A percentile compares a stretch with the other conserved stretches of the same genome.
Evolutionary conservation across 2,888 invertebrate genomes (phyloP).

Genomic region (Andrena fulva): DNA sequence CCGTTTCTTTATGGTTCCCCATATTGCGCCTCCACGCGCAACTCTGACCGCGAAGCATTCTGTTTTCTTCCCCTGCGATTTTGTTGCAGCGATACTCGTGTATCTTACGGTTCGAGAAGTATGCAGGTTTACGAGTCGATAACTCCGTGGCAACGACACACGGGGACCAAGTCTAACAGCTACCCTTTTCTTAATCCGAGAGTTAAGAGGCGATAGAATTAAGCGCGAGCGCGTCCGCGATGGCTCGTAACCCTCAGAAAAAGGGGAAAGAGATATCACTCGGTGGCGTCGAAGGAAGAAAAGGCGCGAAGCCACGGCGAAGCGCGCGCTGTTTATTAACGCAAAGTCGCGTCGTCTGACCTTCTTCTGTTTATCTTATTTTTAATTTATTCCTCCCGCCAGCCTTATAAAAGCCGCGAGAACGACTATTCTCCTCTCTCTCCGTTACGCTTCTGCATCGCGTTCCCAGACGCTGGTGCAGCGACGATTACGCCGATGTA

Average conservation of each 20-base stretch:
- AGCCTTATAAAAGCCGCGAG: conserved; percentile 49
- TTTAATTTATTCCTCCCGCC: conserved; percentile 74
- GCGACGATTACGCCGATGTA: conserved; percentile 75
- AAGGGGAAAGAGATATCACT: conserved; percentile 36
- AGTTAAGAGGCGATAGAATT: conserved; percentile 52
- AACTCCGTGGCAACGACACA: conserved; percentile 8
- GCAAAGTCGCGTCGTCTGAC: conserved; percentile 70
- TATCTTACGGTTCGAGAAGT: conserved; percentile 2
- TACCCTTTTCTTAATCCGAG: conserved; percentile 45
- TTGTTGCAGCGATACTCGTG: neutral
- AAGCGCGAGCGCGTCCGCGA: conserved; percentile 31
- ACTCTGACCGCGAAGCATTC: neutral
- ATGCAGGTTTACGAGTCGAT: conserved; percentile 28
- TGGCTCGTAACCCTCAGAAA: conserved; percentile 4
- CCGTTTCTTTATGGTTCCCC: neutral
- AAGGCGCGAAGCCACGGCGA: conserved; percentile 34
- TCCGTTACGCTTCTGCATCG: neutral
- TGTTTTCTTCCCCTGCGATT: neutral
- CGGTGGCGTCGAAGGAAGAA: conserved; percentile 13
- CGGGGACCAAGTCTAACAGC: neutral
- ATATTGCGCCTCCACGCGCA: neutral
- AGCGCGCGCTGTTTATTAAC: conserved; percentile 68
- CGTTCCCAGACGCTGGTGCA: conserved; percentile 1
- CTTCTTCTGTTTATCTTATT: conserved; percentile 74
- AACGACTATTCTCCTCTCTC: conserved; percentile 25